These are phyloP conservation scores for Chelonoidis abingdonii DNA, from an alignment of 2,113 vertebrate genomes.

Conservation along the genomic window DNA sequence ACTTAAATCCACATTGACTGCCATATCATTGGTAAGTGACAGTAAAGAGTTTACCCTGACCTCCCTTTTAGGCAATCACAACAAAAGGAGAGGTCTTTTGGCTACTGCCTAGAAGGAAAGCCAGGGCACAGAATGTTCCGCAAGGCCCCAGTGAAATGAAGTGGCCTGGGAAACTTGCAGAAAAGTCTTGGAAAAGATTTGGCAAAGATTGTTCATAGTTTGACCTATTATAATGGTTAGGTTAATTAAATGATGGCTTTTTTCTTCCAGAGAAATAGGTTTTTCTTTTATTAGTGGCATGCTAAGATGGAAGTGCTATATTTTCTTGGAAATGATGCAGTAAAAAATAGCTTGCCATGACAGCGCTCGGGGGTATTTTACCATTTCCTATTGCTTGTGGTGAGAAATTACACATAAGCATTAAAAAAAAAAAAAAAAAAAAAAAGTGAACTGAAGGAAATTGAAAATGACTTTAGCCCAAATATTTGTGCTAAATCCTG, in stretches of 20 bases:
- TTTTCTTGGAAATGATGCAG: neutral
- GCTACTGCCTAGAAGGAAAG: neutral
- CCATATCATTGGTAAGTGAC: neutral
- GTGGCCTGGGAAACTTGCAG: neutral
- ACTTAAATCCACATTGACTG: neutral
- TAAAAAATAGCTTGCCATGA: neutral
- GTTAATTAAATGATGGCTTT: neutral
- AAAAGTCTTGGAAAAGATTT: neutral
- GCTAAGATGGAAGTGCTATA: neutral
- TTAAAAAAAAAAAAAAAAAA: neutral
- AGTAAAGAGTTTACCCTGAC: neutral
- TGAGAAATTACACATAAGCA: neutral
- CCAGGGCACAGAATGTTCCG: neutral
- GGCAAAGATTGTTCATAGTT: neutral
- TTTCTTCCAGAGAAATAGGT: neutral
- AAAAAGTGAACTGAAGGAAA: neutral
- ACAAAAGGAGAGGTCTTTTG: neutral
- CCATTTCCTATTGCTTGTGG: neutral
- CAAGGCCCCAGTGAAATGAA: neutral
- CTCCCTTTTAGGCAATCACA: neutral
- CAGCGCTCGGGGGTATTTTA: neutral
- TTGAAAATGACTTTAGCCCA: neutral
- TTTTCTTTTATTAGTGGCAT: neutral
- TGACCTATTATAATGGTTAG: neutral
- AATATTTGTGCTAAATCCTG: neutral